These are phyloP conservation scores for Coptodon bakossiorum DNA, from an alignment of 2,113 vertebrate genomes.

Conservation along the genomic window DNA sequence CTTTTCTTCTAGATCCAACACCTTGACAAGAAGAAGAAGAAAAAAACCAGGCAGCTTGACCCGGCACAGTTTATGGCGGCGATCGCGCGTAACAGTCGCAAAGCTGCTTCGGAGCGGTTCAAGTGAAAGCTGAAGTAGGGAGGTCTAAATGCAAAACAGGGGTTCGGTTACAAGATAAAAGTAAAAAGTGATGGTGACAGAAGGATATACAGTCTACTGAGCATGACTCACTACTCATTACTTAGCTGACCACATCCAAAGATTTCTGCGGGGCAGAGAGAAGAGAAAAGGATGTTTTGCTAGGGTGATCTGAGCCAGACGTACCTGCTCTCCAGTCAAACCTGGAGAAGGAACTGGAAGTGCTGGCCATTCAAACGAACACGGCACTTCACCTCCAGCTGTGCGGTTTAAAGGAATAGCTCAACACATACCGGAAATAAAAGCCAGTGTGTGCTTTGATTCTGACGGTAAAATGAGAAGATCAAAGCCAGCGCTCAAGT, in stretches of 20 bases:
- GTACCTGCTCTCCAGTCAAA: background rate
- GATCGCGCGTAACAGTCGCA: background rate
- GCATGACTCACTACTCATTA: slow-evolving; percentile 8
- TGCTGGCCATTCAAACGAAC: background rate
- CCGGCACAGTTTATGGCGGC: background rate
- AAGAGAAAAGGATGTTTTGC: background rate
- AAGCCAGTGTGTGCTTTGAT: background rate
- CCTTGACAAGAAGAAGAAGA: background rate
- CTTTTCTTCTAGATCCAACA: background rate
- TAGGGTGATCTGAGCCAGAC: background rate
- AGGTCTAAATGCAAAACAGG: background rate
- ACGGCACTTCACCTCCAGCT: background rate
- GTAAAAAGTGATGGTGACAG: background rate
- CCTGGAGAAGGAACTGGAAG: background rate
- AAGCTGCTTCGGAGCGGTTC: background rate
- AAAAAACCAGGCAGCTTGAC: background rate
- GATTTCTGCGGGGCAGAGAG: background rate
- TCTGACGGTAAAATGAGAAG: background rate
- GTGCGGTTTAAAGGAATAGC: background rate
- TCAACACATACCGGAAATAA: background rate
- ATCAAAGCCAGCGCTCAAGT: background rate
- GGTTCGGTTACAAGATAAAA: background rate
- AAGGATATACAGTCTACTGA: slow-evolving; percentile 14
- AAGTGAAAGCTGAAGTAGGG: background rate
- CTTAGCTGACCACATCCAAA: slow-evolving; percentile 33